A percentile compares a stretch with the other conserved stretches of the same genome.
Conservation (phyloP, 2,888 invertebrate genomes). For the Drepana falcataria region DNA sequence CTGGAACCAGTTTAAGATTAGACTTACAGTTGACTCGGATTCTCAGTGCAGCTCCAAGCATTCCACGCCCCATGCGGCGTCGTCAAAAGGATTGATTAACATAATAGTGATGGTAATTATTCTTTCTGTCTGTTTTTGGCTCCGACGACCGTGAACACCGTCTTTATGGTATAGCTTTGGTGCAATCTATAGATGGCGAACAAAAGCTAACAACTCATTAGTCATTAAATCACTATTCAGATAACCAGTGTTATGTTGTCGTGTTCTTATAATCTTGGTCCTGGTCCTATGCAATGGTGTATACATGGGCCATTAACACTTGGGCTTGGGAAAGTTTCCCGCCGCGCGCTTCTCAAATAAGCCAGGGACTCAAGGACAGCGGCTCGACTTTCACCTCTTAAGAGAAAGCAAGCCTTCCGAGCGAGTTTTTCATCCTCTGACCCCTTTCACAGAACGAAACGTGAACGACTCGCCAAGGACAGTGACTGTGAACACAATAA, state of each 20-base stretch:
- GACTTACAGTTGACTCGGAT: slow-evolving; percentile 16
- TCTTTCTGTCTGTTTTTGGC: slow-evolving; percentile 42
- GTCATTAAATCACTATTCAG: neutral
- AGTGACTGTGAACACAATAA: slow-evolving; percentile 10
- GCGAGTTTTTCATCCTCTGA: slow-evolving; percentile 42
- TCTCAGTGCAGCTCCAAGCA: slow-evolving; percentile 22
- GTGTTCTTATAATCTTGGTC: neutral
- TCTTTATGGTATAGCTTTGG: slow-evolving; percentile 22
- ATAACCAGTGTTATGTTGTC: neutral
- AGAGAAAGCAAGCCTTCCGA: slow-evolving; percentile 55
- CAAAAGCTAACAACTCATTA: slow-evolving; percentile 9
- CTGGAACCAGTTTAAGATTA: slow-evolving; percentile 20
- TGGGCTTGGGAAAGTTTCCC: slow-evolving; percentile 12
- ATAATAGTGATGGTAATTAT: slow-evolving; percentile 48
- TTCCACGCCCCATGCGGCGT: slow-evolving; percentile 36
- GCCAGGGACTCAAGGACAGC: slow-evolving; percentile 56
- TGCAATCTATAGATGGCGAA: slow-evolving; percentile 16
- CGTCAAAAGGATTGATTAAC: slow-evolving; percentile 49
- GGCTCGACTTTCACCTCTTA: slow-evolving; percentile 63
- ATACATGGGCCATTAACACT: neutral
- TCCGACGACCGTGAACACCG: slow-evolving; percentile 30
- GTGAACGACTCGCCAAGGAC: slow-evolving; percentile 22
- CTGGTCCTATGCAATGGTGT: neutral
- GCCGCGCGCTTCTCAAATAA: slow-evolving; percentile 37
- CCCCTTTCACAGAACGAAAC: slow-evolving; percentile 31